phyloP scores from a whole-genome alignment of 1,140 invertebrate genomes.

The Drosophila orosa region DNA sequence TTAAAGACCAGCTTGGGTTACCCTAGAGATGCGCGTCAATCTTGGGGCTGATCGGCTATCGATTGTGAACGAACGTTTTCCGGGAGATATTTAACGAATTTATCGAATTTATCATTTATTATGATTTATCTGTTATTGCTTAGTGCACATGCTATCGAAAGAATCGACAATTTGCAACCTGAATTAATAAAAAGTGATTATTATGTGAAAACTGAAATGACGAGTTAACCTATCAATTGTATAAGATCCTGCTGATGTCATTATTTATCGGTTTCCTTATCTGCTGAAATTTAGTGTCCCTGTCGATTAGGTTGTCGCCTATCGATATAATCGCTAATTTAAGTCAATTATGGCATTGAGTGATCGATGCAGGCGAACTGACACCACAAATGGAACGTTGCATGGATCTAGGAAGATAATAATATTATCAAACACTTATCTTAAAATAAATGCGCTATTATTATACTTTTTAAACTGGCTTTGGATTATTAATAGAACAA shows the following conservation, averaged over 20 bases:
- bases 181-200: not conserved
- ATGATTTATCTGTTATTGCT: no score
- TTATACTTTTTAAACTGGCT: not conserved
- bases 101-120: no score
- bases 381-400: not conserved
- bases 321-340: constrained; percentile 32
- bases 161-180: not conserved
- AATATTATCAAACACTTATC: constrained; percentile 1
- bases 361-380: constrained; percentile 26
- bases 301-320: constrained; percentile 1
- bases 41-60: not conserved
- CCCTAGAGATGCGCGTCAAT: not conserved
- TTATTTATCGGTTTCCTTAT: constrained; percentile 9
- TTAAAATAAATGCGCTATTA: not conserved
- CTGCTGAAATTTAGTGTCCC: constrained; percentile 1
- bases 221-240: not conserved
- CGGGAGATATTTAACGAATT: not conserved
- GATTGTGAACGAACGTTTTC: not conserved
- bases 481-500: not conserved
- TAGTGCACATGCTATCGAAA: not conserved
- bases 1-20: constrained; percentile 12
- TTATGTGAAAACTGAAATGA: not conserved
- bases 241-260: not conserved
- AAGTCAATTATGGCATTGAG: constrained; percentile 16
- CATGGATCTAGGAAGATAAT: not conserved